Base-by-base conservation (phyloP, 2,113 vertebrate genomes). In the Clupea harengus region DNA sequence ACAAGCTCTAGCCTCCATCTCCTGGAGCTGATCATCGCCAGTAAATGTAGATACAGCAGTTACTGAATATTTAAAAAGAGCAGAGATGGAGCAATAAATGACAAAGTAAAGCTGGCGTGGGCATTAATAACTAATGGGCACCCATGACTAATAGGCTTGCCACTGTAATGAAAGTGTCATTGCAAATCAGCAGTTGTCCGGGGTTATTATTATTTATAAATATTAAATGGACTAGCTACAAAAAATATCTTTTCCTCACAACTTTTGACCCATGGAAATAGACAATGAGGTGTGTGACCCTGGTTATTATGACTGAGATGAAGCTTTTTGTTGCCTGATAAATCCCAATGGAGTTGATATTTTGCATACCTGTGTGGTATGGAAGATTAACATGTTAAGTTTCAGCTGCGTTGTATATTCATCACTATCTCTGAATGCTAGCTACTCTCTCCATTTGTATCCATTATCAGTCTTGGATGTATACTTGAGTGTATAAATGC, bases 151-250 rank as follows among this genome's bases (percentile, higher is more conserved):
- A 95, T 94, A 93, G 94, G 93, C 92, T 93, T 93, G 91, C 91
- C 88, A 89, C 94, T 93, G 94, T 95, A 95, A 96, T 95, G 94
- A 95, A 95, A 96, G 94, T 95, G 95, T 95, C 94, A 94, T 92
- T 94, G 95, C 95, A 95, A 96, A 96, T 96, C 95, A 96, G 94
- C 93, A 94, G 94, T 94, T 94, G 95, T 95, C 92, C 91, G 90
- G 94, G 94, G 94, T 94, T 95, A 95, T 95, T 94, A 96, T 95
- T 95, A 95, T 96, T 96, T 95, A 96, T 96, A 94, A 94, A 96
- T 95, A 95, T 95, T 95, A 95, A 93, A 95, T 95, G 94, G 83
- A 89, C 85, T 90, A 93, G 67, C 93, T 93, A 94, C 92, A 93
- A 94, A 92, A 92, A 83, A 49, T 92, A 87, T 90, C 91, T 93